Evolutionary conservation across 2,888 invertebrate genomes (phyloP), one percentile per base, ranked within the genome.

Genomic region (Hypomecis punctinalis): DNA sequence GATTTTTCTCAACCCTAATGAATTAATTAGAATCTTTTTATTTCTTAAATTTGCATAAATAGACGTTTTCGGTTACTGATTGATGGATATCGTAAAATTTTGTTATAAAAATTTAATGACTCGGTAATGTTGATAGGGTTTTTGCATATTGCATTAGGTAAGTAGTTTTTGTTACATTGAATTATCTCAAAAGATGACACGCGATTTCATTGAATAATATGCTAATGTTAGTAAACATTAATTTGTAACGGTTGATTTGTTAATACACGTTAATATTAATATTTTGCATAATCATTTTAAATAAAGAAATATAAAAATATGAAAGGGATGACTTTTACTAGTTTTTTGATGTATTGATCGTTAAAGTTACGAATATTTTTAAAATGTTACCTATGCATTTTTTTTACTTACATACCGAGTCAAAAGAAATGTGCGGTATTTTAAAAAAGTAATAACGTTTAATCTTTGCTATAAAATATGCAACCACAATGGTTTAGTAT

Each of bases 211-310:
- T 81, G 78, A 83, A 84, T 79, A 82, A 79, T 91, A 92, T 93
- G 92, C 80, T 79, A 91, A 93, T 91, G 75, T 85, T 73, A 62
- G 86, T 91, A 91, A 92, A 93, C 89, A 93, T 86, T 88, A 89
- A 92, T 92, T 92, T 91, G 91, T 89, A 89, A 92, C 92, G 93
- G 92, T 86, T 92, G 91, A 92, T 92, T 90, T 93, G 91, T 81
- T 90, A 90, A 90, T 90, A 83, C 79, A 83, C 78, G 53, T 58
- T 52, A 58, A 65, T 90, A 90, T 90, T 90, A 83, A 83, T 78
- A 82, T 88, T 91, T 91, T 85, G 86, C 92, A 91, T 91, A 91
- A 90, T 88, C 79, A 88, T 77, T 69, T 70, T 70, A 76, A 81
- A 80, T 82, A 80, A 73, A 75, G 61, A 61, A 63, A 70, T 60